These are phyloP conservation scores for Tympanuchus pallidicinctus DNA, from an alignment of 2,113 vertebrate genomes.

Conservation along the genomic window DNA sequence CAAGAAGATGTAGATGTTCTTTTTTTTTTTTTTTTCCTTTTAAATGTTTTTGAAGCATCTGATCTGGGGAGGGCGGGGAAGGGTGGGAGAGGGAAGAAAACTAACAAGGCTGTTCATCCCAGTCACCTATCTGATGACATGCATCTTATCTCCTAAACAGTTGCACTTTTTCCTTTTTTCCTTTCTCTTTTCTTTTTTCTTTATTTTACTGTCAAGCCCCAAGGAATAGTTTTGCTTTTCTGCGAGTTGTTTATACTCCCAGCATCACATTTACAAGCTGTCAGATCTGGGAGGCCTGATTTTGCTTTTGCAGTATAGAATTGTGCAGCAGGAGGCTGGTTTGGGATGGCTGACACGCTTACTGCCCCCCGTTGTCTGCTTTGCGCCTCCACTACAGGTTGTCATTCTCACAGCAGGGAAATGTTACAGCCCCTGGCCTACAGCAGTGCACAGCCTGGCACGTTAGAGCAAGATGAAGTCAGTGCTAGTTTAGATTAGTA, in stretches of 20 bases:
- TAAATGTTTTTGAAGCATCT: neutral
- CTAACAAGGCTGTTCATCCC: neutral
- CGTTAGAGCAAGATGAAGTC: neutral
- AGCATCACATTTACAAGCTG: neutral
- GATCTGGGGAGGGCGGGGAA: neutral
- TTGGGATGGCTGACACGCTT: neutral
- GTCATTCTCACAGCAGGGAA: neutral
- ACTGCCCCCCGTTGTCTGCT: neutral
- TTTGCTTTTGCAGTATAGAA: neutral
- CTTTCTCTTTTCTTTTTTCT: neutral
- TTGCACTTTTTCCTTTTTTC: neutral
- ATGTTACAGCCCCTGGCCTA: neutral
- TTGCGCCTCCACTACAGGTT: neutral
- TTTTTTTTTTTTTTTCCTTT: neutral
- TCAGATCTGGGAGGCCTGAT: neutral
- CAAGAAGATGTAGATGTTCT: neutral
- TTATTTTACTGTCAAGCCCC: neutral
- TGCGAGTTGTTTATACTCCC: neutral
- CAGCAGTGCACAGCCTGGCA: neutral
- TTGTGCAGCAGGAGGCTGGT: neutral
- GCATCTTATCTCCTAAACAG: conserved; percentile 17
- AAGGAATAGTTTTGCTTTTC: neutral
- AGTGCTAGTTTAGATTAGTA: rapidly evolving
- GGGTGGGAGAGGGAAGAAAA: neutral
- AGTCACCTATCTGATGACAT: neutral